A percentile compares a stretch with the other conserved stretches of the same genome.
Conservation (phyloP, 1,140 invertebrate species). For the Danaus plexippus region DNA sequence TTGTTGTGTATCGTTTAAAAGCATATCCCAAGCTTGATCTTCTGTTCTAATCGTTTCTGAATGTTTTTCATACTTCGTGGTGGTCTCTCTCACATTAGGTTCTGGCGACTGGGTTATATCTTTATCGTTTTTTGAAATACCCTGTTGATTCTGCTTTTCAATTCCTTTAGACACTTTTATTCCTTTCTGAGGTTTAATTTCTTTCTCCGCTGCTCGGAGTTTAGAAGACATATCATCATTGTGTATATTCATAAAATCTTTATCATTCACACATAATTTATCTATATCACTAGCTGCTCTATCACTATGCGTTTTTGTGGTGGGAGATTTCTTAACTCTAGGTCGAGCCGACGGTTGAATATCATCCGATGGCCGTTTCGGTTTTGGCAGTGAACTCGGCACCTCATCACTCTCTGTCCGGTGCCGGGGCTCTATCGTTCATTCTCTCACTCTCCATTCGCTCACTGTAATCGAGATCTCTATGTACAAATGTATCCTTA, state of each 20-base stretch:
- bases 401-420: constrained; percentile 24
- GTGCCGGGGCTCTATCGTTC: constrained; percentile 30
- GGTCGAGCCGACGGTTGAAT: constrained; percentile 47
- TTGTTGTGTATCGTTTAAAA: too few relatives aligned
- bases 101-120: too few relatives aligned
- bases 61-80: too few relatives aligned
- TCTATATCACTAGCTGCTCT: constrained; percentile 37
- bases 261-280: constrained; percentile 21
- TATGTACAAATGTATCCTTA: constrained; percentile 23
- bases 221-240: too few relatives aligned
- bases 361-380: constrained; percentile 44
- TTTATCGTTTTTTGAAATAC: too few relatives aligned
- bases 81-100: too few relatives aligned
- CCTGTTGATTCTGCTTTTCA: too few relatives aligned
- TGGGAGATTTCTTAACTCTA: constrained; percentile 63
- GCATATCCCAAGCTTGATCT: too few relatives aligned
- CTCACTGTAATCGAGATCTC: constrained; percentile 22
- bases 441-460: constrained; percentile 23
- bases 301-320: constrained; percentile 51
- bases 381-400: constrained; percentile 53
- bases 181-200: too few relatives aligned
- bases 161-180: too few relatives aligned
- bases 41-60: too few relatives aligned
- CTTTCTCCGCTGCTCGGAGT: too few relatives aligned
- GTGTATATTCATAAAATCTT: constrained; percentile 16